Percentiles rank a stretch among this genome's conserved stretches.
phyloP scores from a whole-genome alignment of 2,888 invertebrate species.

The Sepioteuthis lessoniana region DNA sequence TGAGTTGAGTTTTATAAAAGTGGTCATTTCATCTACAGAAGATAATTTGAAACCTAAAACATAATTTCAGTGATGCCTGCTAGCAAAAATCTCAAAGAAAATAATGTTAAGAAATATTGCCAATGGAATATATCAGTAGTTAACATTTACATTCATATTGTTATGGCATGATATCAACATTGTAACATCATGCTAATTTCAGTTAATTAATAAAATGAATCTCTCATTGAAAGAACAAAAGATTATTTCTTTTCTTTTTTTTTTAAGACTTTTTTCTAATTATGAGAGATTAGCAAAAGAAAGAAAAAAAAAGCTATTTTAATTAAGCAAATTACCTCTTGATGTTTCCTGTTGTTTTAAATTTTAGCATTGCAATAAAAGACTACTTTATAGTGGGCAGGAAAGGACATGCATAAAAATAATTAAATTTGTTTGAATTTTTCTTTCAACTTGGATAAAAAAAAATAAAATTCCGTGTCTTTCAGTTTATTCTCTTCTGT shows the following conservation, averaged over 20 bases:
- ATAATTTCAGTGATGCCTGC: neutral
- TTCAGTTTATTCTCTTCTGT: neutral
- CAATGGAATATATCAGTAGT: neutral
- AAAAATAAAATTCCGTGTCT: neutral
- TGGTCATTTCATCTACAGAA: neutral
- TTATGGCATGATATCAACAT: neutral
- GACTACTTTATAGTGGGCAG: neutral
- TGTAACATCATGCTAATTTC: neutral
- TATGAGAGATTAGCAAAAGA: neutral
- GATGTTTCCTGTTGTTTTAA: neutral
- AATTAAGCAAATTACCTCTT: constrained; percentile 15
- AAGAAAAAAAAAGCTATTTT: neutral
- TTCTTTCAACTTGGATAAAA: neutral
- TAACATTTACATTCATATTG: neutral
- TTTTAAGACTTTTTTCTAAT: neutral
- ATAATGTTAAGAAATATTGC: neutral
- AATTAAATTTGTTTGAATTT: neutral
- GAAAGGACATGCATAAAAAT: neutral
- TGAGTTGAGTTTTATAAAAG: neutral
- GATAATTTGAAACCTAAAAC: neutral
- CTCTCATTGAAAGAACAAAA: neutral
- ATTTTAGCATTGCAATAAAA: neutral
- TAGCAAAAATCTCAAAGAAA: neutral
- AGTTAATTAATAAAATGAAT: constrained; percentile 24
- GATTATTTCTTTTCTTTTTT: neutral